These are phyloP conservation scores for Zaprionus ornatus DNA, from an alignment of 1,140 invertebrate genomes.

Conservation along the genomic window DNA sequence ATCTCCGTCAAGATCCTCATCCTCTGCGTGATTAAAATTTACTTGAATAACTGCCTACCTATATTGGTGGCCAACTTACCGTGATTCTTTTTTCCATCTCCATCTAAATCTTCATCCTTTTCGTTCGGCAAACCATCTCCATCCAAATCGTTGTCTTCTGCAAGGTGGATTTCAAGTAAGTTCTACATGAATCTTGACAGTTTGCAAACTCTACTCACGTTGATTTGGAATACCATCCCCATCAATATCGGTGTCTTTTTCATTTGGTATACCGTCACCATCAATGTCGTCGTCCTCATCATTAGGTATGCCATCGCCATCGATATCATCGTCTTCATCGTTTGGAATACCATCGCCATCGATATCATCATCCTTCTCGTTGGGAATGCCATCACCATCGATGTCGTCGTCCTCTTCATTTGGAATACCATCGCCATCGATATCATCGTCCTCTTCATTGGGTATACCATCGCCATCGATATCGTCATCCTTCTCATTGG, in stretches of 20 bases:
- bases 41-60: slow-evolving; percentile 18
- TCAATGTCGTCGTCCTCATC: slow-evolving; percentile 71
- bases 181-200: not conserved
- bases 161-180: slow-evolving; percentile 1
- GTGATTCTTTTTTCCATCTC: slow-evolving; percentile 70
- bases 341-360: slow-evolving; percentile 76
- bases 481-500: slow-evolving; percentile 82
- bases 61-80: slow-evolving; percentile 46
- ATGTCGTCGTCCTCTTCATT: slow-evolving; percentile 84
- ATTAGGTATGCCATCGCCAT: slow-evolving; percentile 75
- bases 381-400: slow-evolving; percentile 83
- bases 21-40: slow-evolving; percentile 50
- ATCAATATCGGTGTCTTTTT: slow-evolving; percentile 77
- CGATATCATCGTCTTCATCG: slow-evolving; percentile 78
- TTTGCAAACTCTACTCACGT: slow-evolving; percentile 29
- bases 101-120: slow-evolving; percentile 77
- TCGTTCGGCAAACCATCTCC: slow-evolving; percentile 74
- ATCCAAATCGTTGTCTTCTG: slow-evolving; percentile 73
- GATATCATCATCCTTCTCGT: slow-evolving; percentile 73
- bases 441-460: slow-evolving; percentile 80
- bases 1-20: slow-evolving; percentile 78
- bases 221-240: slow-evolving; percentile 74
- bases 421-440: slow-evolving; percentile 81
- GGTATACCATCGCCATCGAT: slow-evolving; percentile 84
- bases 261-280: slow-evolving; percentile 72